phyloP scores from a whole-genome alignment of 2,888 invertebrate genomes.

The Alsophila aescularia region DNA sequence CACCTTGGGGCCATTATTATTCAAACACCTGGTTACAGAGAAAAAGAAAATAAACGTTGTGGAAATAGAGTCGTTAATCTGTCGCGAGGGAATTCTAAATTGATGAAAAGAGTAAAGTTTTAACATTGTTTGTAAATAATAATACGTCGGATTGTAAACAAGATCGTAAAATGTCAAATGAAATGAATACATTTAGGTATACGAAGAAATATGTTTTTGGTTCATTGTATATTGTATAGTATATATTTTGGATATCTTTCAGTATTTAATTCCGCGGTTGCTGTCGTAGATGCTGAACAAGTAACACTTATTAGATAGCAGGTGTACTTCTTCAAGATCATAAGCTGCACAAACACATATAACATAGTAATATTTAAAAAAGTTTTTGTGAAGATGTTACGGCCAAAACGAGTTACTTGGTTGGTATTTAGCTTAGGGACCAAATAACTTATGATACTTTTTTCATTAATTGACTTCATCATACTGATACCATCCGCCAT shows the following conservation, averaged over 20 bases:
- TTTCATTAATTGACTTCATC: no score
- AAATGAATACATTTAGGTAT: slow-evolving; percentile 35
- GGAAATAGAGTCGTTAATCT: slow-evolving; percentile 48
- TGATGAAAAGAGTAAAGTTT: slow-evolving; percentile 44
- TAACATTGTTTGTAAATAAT: slow-evolving; percentile 55
- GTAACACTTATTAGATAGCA: no score
- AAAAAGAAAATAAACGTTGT: slow-evolving; percentile 41
- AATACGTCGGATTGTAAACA: slow-evolving; percentile 50
- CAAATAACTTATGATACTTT: no score
- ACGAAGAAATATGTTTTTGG: slow-evolving; percentile 27
- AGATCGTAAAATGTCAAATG: slow-evolving; percentile 41
- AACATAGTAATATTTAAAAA: no score
- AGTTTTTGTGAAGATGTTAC: no score
- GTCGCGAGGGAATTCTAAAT: slow-evolving; percentile 47
- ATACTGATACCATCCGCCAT: no score
- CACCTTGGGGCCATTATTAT: slow-evolving; percentile 55
- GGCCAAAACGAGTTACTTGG: no score
- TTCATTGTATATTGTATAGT: not conserved
- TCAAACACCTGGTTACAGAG: slow-evolving; percentile 53
- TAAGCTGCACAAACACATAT: no score
- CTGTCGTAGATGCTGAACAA: no score
- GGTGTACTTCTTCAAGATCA: no score
- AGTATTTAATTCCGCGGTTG: no score
- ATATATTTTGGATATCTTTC: not conserved
- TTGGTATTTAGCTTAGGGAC: no score